Conservation (phyloP, 1,140 invertebrate genomes). For the Anastrepha obliqua region DNA sequence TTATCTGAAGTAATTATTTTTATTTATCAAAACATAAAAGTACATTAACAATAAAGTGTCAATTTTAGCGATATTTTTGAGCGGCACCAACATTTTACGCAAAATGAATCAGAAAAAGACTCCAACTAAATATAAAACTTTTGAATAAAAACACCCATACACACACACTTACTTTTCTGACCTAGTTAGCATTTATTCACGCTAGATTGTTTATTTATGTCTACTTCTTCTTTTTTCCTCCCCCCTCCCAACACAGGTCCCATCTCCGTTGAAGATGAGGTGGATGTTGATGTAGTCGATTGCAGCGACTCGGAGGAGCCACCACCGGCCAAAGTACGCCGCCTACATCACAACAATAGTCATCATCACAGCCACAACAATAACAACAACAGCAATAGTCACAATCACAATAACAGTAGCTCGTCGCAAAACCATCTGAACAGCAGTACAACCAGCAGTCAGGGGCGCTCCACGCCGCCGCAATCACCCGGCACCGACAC, state of each 20-base stretch:
- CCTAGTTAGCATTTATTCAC: not conserved
- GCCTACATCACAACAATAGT: constrained; percentile 65
- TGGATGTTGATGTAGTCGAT: constrained; percentile 77
- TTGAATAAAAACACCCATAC: not conserved
- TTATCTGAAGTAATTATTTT: too few relatives aligned
- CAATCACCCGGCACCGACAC: constrained; percentile 72
- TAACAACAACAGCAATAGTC: constrained; percentile 60
- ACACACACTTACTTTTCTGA: not conserved
- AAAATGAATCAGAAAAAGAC: too few relatives aligned
- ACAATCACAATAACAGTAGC: constrained; percentile 57
- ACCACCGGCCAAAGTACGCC: constrained; percentile 66
- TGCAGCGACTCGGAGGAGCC: constrained; percentile 75
- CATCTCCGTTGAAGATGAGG: constrained; percentile 75
- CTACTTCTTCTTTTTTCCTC: not conserved
- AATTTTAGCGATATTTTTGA: too few relatives aligned
- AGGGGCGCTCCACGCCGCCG: constrained; percentile 71
- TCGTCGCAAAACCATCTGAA: constrained; percentile 60
- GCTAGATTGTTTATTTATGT: not conserved
- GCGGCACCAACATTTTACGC: too few relatives aligned
- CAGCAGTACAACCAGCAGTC: constrained; percentile 71
- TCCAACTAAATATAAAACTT: too few relatives aligned
- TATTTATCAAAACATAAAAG: too few relatives aligned
- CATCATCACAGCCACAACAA: constrained; percentile 61
- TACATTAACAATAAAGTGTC: not conserved
- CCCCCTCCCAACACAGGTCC: constrained; percentile 67